phyloP scores from a whole-genome alignment of 2,888 invertebrate species.

The Eilema griseolum region DNA sequence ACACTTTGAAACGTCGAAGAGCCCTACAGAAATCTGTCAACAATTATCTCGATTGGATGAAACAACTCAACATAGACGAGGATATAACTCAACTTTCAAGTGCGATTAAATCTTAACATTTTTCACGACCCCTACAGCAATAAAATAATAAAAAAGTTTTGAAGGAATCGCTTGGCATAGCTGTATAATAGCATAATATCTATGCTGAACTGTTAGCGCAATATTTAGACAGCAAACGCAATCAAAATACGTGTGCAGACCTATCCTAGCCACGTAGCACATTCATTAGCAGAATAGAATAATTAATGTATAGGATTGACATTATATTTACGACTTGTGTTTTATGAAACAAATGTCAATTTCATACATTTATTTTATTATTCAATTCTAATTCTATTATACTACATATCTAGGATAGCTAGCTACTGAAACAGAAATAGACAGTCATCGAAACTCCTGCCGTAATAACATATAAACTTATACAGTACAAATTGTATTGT shows the following conservation, averaged over 20 bases:
- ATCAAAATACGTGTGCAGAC: slow-evolving; percentile 41
- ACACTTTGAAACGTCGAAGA: neutral
- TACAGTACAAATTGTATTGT: slow-evolving; percentile 34
- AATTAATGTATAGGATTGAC: no score
- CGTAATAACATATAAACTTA: slow-evolving; percentile 43
- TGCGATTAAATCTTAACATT: slow-evolving; percentile 20
- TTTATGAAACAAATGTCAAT: no score
- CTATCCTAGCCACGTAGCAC: slow-evolving; percentile 4
- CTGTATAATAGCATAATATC: neutral
- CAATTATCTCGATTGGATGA: slow-evolving; percentile 16
- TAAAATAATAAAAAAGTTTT: slow-evolving; percentile 23
- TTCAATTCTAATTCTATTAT: no score
- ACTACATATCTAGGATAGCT: no score
- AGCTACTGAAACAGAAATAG: neutral
- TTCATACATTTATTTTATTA: no score
- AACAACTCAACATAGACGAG: slow-evolving; percentile 14
- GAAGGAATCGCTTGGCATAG: neutral
- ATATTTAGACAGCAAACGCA: slow-evolving; percentile 37
- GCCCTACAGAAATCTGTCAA: slow-evolving; percentile 17
- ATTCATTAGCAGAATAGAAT: slow-evolving; percentile 29
- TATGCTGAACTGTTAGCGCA: slow-evolving; percentile 15
- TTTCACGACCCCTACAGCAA: slow-evolving; percentile 13
- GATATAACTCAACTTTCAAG: slow-evolving; percentile 20
- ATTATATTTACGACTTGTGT: no score
- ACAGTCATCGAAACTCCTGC: slow-evolving; percentile 19